Base-by-base conservation (phyloP, 30 jellyfish, hydroid and myxozoan species). In the Calvadosia cruxmelitensis region DNA sequence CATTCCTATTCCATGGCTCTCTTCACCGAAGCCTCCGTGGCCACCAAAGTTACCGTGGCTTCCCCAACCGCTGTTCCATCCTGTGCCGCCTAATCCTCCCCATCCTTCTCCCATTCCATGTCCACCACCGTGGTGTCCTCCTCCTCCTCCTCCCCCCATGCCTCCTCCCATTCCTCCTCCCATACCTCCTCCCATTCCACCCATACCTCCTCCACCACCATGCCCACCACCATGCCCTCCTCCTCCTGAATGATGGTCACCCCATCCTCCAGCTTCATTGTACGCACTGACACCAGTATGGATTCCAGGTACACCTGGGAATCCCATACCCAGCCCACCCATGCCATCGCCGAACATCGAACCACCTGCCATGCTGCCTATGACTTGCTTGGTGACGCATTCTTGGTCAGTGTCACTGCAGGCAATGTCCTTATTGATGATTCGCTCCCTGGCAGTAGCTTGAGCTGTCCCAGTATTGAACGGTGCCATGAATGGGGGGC, bases 331-430 rank as follows among this genome's bases (percentile, higher is more conserved):
- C 3, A 87, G 81, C 2, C 97, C 97, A 1, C 97, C 97, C 97
- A 87, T 87, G 20, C 97, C 97, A 67, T 87, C 97, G 23, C 97
- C 97, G 74, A 87, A 87, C 32, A 87, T 35, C 15, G 97, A 87
- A 34, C 97, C 97, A 1, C 97, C 97, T 25, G 97, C 97, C 97
- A 87, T 87, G 88, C 79, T 87, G 1, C 97, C 97, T 1, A 87
- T 87, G 50, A 87, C 97, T 64, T 87, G 97, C n/a, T 84, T 70
- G n/a, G 82, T 85, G 0, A 93, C 93, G 50, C 97, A 87, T 34
- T 64, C 64, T 12, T 78, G 66, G 57, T 87, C 97, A 15, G 78
- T 90, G 31, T 87, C 97, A 62, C 69, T 67, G 88, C 97, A 87
- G 30, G 97, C 97, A 27, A 87, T 74, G 53, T 87, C 97, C 62